A percentile compares a stretch with the other conserved stretches of the same genome.
Evolutionary conservation across 2,888 invertebrate genomes (phyloP).

Genomic region (Drosophila emarginata): DNA sequence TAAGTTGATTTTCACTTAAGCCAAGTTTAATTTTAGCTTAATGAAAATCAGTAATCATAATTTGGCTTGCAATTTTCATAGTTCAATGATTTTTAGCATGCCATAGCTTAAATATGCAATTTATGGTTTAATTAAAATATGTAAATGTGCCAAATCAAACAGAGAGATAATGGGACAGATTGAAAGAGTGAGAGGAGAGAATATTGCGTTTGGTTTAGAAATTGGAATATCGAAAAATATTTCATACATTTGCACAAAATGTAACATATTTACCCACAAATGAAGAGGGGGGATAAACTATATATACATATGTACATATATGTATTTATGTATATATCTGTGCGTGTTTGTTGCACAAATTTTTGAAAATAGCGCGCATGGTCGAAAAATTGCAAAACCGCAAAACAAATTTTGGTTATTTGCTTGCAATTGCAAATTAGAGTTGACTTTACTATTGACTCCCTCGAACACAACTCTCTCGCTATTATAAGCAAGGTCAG

Average conservation of each 20-base stretch:
- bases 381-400: slow-evolving; percentile 35
- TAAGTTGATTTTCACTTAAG: not conserved
- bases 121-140: slow-evolving; percentile 77
- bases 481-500: not conserved
- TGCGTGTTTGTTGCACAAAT: slow-evolving; percentile 38
- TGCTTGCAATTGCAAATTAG: slow-evolving; percentile 50
- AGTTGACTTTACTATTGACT: not conserved
- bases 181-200: slow-evolving; percentile 36
- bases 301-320: too few relatives aligned
- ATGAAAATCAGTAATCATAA: slow-evolving; percentile 4
- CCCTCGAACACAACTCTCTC: not conserved
- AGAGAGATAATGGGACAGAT: slow-evolving; percentile 26
- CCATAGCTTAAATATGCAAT: slow-evolving; percentile 45
- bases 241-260: slow-evolving; percentile 66
- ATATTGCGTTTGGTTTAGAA: not conserved
- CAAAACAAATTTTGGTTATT: slow-evolving; percentile 71
- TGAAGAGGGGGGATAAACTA: slow-evolving; percentile 6
- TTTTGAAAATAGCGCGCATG: slow-evolving; percentile 47
- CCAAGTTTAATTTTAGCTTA: not conserved
- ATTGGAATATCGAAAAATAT: slow-evolving; percentile 50
- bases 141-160: slow-evolving; percentile 62
- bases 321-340: slow-evolving; percentile 12
- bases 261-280: slow-evolving; percentile 33
- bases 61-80: slow-evolving; percentile 17
- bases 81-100: slow-evolving; percentile 17